Percentiles rank a stretch among this genome's conserved stretches.
Evolutionary conservation across 2,888 invertebrate species (phyloP).

Genomic region (Chymomyza procnemis): DNA sequence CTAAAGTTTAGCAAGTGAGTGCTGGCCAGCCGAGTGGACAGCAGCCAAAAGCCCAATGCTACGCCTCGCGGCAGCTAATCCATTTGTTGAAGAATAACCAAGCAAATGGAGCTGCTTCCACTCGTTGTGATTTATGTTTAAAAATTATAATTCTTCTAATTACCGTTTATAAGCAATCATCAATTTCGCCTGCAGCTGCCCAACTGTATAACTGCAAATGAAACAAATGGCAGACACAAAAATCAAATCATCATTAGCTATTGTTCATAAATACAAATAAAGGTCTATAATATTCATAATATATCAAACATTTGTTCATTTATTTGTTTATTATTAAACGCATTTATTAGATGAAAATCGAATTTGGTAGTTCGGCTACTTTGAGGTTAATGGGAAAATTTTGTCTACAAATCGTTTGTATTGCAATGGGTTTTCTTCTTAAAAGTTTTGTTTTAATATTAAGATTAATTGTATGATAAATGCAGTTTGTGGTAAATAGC

Average conservation of each 20-base stretch:
- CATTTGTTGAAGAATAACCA: neutral
- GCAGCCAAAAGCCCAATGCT: slow-evolving; percentile 7
- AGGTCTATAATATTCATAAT: neutral
- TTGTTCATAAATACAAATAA: neutral
- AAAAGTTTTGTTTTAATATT: neutral
- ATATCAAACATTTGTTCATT: neutral
- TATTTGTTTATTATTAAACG: neutral
- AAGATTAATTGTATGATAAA: neutral
- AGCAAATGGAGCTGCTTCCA: neutral
- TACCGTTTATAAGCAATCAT: neutral
- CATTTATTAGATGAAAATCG: neutral
- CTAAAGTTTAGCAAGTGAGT: slow-evolving; percentile 65
- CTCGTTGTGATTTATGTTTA: slow-evolving; percentile 4
- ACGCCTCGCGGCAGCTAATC: slow-evolving; percentile 10
- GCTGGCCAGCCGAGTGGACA: slow-evolving; percentile 28
- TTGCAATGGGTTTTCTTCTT: too few species aligned
- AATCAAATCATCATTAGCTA: neutral
- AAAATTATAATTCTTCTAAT: neutral
- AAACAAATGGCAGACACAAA: neutral
- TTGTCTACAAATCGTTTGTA: too few species aligned
- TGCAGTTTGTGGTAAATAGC: neutral
- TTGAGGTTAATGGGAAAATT: too few species aligned
- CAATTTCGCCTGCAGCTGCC: neutral
- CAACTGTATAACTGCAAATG: too few species aligned
- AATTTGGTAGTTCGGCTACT: too few species aligned